Evolutionary conservation across 2,113 vertebrate species (phyloP).

Genomic region (Oryzias javanicus): DNA sequence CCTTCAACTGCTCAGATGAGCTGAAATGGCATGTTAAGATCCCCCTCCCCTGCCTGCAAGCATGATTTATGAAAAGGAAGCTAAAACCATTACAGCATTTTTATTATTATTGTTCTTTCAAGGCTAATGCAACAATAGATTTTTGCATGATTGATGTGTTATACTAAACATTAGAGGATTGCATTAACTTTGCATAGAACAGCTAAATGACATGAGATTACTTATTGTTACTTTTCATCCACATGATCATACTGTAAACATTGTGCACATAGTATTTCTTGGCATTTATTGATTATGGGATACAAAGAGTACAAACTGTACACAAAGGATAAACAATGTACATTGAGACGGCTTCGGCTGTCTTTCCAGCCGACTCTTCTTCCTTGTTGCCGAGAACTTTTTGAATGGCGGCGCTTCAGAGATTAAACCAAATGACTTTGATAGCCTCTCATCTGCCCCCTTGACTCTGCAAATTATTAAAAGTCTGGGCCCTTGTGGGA

Average conservation of each 20-base stretch:
- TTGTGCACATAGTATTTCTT: conserved; percentile 61
- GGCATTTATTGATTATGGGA: conserved; percentile 62
- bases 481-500: conserved; percentile 59
- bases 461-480: conserved; percentile 66
- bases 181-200: conserved; percentile 83
- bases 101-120: conserved; percentile 87
- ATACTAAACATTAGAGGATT: conserved; percentile 84
- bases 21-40: conserved; percentile 80
- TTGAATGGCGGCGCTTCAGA: conserved; percentile 58
- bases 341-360: conserved; percentile 20
- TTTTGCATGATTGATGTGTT: conserved; percentile 83
- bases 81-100: conserved; percentile 82
- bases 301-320: conserved; percentile 11
- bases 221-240: conserved; percentile 79
- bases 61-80: conserved; percentile 84
- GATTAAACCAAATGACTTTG: conserved; percentile 60
- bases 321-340: conserved; percentile 30
- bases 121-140: conserved; percentile 86
- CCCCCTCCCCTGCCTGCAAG: conserved; percentile 54
- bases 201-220: conserved; percentile 81
- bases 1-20: conserved; percentile 71
- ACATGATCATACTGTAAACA: conserved; percentile 70
- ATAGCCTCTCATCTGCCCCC: conserved; percentile 55
- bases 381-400: conserved; percentile 35
- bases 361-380: conserved; percentile 34